A percentile compares a stretch with the other conserved stretches of the same genome.
Evolutionary conservation across 2,797 vertebrate species (phyloP).

Genomic region (Lophius americanus): DNA sequence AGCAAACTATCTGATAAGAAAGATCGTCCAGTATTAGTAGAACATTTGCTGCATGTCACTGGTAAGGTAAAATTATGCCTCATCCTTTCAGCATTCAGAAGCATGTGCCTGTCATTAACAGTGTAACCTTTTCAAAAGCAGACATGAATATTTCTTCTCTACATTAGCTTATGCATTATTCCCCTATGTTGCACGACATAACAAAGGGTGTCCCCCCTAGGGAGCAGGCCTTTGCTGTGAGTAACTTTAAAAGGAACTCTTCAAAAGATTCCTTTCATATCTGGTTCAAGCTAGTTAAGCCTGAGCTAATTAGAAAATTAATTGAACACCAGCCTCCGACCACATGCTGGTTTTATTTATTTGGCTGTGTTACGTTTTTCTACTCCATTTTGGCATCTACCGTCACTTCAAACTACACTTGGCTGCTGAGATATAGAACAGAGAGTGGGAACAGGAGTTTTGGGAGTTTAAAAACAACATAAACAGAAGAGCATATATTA

Average conservation of each 20-base stretch:
- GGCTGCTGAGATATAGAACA: slow-evolving; percentile 15
- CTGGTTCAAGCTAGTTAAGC: slow-evolving; percentile 23
- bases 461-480: slow-evolving; percentile 6
- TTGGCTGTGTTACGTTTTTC: slow-evolving; percentile 27
- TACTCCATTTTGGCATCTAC: slow-evolving; percentile 26
- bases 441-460: slow-evolving; percentile 9
- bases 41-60: background rate
- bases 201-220: slow-evolving; percentile 2
- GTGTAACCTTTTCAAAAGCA: background rate
- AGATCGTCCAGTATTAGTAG: background rate
- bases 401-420: slow-evolving; percentile 19
- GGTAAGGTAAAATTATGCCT: background rate
- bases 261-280: background rate
- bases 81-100: no score
- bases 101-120: background rate
- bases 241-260: background rate
- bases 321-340: slow-evolving; percentile 19
- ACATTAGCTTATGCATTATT: background rate
- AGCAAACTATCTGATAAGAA: background rate
- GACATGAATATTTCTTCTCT: background rate
- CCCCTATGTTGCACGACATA: background rate
- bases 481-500: slow-evolving; percentile 1
- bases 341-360: slow-evolving; percentile 45
- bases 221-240: background rate
- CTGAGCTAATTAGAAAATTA: slow-evolving; percentile 13